These are phyloP conservation scores for Lasioglossum marginatum DNA, from an alignment of 2,888 invertebrate species.

Conservation along the genomic window DNA sequence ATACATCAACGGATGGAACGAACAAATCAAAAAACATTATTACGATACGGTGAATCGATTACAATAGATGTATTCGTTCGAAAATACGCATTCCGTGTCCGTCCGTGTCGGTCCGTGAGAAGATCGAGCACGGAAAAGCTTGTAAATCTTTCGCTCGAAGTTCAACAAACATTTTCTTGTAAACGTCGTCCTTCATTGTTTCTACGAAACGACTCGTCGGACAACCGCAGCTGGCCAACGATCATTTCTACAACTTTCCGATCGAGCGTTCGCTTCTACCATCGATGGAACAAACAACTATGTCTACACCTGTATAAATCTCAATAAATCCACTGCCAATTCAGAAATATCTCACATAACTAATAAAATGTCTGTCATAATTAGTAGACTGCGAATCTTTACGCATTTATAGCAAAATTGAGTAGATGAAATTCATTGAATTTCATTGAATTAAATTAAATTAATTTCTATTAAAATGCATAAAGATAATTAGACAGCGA, in stretches of 20 bases:
- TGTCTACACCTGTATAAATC: not conserved
- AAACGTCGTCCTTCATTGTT: slow-evolving; percentile 49
- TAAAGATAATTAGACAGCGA: too few relatives aligned
- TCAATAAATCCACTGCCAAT: not conserved
- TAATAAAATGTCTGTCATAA: not conserved
- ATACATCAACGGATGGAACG: not conserved
- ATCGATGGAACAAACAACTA: slow-evolving; percentile 14
- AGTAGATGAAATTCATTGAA: too few relatives aligned
- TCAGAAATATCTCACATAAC: not conserved
- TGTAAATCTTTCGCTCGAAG: slow-evolving; percentile 63
- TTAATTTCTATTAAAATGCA: too few relatives aligned
- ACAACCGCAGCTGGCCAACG: not conserved
- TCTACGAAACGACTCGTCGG: slow-evolving; percentile 30
- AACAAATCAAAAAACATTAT: not conserved
- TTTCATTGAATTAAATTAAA: too few relatives aligned
- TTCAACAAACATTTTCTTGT: slow-evolving; percentile 62
- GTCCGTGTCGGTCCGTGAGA: not conserved
- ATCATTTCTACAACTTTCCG: not conserved
- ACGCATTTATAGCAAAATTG: too few relatives aligned
- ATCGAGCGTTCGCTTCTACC: not conserved
- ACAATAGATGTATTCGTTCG: not conserved
- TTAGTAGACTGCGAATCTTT: too few relatives aligned
- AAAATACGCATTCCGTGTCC: not conserved
- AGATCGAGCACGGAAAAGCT: not conserved
- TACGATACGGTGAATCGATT: not conserved